Evolutionary conservation across 1,140 invertebrate species (phyloP), one percentile per base, ranked within the genome.

Genomic region (Chironomus tepperi): DNA sequence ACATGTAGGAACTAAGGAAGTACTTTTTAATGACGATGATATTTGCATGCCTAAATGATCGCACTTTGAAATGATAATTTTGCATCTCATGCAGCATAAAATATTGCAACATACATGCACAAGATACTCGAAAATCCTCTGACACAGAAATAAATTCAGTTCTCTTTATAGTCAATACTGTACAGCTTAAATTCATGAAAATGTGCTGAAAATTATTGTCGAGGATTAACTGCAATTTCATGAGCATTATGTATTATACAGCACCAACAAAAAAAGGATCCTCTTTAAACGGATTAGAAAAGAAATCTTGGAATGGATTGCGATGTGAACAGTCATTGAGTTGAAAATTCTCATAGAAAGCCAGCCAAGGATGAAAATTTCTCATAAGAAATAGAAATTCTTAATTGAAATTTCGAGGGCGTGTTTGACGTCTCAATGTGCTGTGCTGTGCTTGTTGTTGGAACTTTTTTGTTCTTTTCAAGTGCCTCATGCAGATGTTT

Each of bases 401-500:
- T 57, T 57, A 57, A 57, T 57, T 57, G 47, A 57, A 57, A n/a
- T 57, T 47, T 57, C 47, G 47, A 57, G 47, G 47, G 47, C 47
- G 47, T 57, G 47, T 57, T 57, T 57, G 47, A 57, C 47, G n/a
- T 57, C 47, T 34, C 24, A 34, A 34, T 34, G 24, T 34, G n/a
- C 9, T 57, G 47, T 12, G 7, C 12, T 57, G 47, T 57, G 7
- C 12, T 2, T 57, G n/a, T 15, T 57, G 7, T 5, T 57, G 10
- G 12, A n/a, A n/a, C 43, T 57, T 57, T 57, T 57, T 57, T 57
- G 47, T 57, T 57, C 47, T 57, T 57, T 57, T 57, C 47, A 57
- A 57, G 47, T 57, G 47, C 47, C 47, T 57, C 8, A 57, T 15
- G 12, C 47, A 57, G 47, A 57, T 57, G 47, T 57, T 57, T 12